These are phyloP conservation scores for Hippocampus kuda DNA, from an alignment of 2,797 vertebrate species.

Conservation along the genomic window DNA sequence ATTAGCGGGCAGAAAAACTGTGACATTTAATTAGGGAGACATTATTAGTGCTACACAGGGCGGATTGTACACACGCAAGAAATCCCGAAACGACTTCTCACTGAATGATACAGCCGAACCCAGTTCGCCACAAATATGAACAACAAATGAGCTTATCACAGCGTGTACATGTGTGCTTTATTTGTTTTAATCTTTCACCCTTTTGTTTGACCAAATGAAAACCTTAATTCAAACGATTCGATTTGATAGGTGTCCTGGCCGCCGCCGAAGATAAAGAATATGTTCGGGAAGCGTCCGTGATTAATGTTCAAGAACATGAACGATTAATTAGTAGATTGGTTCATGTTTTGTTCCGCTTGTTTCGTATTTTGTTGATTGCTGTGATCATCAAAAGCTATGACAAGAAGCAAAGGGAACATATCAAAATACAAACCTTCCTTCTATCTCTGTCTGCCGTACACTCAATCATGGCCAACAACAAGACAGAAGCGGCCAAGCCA, in stretches of 20 bases:
- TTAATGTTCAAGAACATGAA: not conserved
- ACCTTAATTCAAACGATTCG: not conserved
- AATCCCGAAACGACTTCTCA: constrained; percentile 59
- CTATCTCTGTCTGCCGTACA: no score
- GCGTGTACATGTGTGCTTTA: constrained; percentile 7
- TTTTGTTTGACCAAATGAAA: not conserved
- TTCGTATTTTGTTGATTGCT: not conserved
- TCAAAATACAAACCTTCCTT: no score
- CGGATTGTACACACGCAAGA: constrained; percentile 49
- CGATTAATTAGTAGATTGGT: not conserved
- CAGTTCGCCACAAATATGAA: constrained; percentile 23
- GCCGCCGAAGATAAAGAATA: not conserved
- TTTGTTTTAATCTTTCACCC: constrained; percentile 6
- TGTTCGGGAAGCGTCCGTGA: not conserved
- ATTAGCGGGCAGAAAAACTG: constrained; percentile 65
- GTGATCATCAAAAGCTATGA: not conserved
- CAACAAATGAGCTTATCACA: constrained; percentile 39
- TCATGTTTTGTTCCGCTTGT: not conserved
- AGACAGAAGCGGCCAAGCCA: no score
- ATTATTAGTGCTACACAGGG: constrained; percentile 62
- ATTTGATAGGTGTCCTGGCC: not conserved
- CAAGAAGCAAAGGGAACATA: not conserved
- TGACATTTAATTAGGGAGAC: constrained; percentile 70
- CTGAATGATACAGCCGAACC: constrained; percentile 51
- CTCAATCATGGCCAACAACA: no score